Evolutionary conservation across 92 coral and sea anemone species (phyloP).

Genomic region (Zoanthus sociatus): DNA sequence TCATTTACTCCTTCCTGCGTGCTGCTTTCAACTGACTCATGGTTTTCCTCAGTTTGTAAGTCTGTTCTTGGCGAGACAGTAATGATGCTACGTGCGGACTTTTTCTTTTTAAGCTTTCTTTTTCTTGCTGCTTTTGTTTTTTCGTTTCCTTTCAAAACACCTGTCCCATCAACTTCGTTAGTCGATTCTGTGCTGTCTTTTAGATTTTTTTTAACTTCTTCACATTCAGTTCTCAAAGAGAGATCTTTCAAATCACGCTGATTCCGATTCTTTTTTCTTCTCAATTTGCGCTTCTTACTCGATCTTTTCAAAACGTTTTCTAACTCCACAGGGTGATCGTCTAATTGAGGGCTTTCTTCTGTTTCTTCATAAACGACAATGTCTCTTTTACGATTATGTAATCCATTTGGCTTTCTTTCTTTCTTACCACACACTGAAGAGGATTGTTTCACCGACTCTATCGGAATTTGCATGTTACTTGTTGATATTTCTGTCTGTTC

Average conservation of each 20-base stretch:
- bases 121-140: neutral
- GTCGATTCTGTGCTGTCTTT: neutral
- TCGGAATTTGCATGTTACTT: too few relatives aligned
- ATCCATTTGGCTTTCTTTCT: neutral
- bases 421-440: neutral
- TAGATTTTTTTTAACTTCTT: neutral
- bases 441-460: too few relatives aligned
- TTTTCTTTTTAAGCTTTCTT: neutral
- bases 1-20: too few relatives aligned
- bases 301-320: neutral
- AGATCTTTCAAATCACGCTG: neutral
- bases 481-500: too few relatives aligned
- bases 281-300: neutral
- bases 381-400: neutral
- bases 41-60: too few relatives aligned
- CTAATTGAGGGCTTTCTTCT: neutral
- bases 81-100: too few relatives aligned
- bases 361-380: neutral
- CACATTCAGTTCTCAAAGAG: neutral
- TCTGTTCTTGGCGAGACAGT: too few relatives aligned
- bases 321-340: neutral
- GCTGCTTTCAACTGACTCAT: too few relatives aligned
- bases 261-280: neutral
- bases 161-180: neutral
- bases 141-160: neutral